Conservation (phyloP, 2,797 vertebrate species). For the Threskiornis aethiopicus region DNA sequence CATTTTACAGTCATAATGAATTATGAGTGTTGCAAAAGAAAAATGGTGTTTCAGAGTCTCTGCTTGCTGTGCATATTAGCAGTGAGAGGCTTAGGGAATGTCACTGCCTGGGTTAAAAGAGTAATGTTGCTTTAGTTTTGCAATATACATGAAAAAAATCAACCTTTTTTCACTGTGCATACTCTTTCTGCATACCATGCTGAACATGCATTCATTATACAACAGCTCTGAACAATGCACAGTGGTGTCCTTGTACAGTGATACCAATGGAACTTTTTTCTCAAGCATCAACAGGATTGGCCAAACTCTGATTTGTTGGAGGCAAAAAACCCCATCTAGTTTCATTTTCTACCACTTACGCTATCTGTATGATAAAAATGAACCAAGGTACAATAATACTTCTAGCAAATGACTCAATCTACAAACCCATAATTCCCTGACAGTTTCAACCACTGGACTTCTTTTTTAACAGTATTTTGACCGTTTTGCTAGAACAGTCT, state of each 20-base stretch:
- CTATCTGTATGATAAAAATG: background rate
- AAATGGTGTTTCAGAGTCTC: background rate
- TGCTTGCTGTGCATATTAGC: background rate
- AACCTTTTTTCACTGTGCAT: background rate
- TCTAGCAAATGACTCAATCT: background rate
- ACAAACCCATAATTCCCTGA: background rate
- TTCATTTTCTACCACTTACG: background rate
- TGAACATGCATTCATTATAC: background rate
- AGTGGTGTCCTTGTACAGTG: background rate
- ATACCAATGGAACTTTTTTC: background rate
- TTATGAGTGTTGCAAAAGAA: background rate
- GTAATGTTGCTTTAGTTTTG: constrained; percentile 1
- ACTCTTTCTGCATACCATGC: background rate
- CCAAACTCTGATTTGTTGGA: background rate
- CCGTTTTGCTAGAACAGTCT: background rate
- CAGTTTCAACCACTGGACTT: background rate
- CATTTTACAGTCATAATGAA: background rate
- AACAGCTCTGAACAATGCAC: background rate
- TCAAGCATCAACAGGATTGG: background rate
- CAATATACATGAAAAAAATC: constrained; percentile 8
- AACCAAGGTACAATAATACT: background rate
- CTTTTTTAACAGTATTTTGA: background rate
- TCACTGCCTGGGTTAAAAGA: background rate
- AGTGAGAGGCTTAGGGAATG: background rate
- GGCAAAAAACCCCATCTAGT: background rate